A percentile compares a stretch with the other conserved stretches of the same genome.
Conservation (phyloP, 1,140 invertebrate genomes). For the Matsumurasca onukii region DNA sequence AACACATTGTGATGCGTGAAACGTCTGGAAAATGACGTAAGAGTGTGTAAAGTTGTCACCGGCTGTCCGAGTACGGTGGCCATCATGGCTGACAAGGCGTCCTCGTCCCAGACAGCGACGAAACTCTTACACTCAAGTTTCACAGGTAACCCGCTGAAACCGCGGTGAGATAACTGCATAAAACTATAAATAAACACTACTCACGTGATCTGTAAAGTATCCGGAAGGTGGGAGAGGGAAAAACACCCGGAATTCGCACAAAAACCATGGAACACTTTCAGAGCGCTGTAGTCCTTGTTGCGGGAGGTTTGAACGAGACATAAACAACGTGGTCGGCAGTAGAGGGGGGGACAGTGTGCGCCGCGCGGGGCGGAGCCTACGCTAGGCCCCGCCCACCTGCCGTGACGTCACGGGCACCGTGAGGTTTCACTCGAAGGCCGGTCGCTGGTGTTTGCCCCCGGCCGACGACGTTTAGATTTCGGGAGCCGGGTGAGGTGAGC, state of each 20-base stretch:
- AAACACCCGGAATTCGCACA: background rate
- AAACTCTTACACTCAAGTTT: no score
- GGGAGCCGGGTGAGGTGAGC: constrained; percentile 13
- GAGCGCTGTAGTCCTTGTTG: constrained; percentile 23
- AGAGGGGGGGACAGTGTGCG: constrained; percentile 13
- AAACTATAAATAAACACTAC: background rate
- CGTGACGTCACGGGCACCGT: constrained; percentile 37
- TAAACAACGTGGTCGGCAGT: constrained; percentile 27
- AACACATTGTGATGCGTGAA: no score
- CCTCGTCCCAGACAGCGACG: no score
- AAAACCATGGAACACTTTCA: constrained; percentile 24
- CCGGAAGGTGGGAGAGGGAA: background rate
- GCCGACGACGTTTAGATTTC: constrained; percentile 18
- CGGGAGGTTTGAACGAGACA: constrained; percentile 28
- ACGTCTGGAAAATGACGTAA: no score
- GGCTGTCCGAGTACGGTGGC: constrained; percentile 9
- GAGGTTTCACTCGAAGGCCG: constrained; percentile 28
- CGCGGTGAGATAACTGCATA: no score
- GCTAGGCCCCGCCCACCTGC: constrained; percentile 35
- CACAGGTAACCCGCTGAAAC: no score
- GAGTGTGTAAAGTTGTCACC: background rate
- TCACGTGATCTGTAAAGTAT: background rate
- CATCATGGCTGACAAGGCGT: background rate
- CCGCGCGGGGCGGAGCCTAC: constrained; percentile 8
- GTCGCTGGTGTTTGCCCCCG: constrained; percentile 13